A percentile compares a stretch with the other conserved stretches of the same genome.
Evolutionary conservation across 2,113 vertebrate genomes (phyloP).

Genomic region (Heterotis niloticus): DNA sequence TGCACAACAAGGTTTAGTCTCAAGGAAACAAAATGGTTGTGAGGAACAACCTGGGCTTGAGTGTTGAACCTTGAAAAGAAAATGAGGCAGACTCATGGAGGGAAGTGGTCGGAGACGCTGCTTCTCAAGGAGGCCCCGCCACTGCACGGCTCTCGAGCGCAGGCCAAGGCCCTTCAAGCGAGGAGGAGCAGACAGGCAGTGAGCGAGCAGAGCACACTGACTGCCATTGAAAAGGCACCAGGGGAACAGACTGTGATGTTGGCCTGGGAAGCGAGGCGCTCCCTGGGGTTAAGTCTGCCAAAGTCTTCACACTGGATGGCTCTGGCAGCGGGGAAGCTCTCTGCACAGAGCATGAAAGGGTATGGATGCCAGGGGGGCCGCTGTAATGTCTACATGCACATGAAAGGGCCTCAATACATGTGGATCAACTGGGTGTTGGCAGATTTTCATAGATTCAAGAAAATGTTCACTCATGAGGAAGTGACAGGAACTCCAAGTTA

Average conservation of each 20-base stretch:
- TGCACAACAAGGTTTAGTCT: conserved; percentile 22
- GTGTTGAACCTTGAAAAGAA: not conserved
- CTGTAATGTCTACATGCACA: not conserved
- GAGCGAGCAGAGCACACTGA: conserved; percentile 17
- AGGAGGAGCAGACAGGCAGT: conserved; percentile 13
- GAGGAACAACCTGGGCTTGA: not conserved
- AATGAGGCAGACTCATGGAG: not conserved
- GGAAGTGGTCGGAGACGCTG: conserved; percentile 14
- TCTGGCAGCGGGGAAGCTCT: conserved; percentile 32
- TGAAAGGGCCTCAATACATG: no score
- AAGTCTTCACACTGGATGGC: conserved; percentile 26
- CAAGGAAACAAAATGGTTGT: not conserved
- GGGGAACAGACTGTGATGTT: conserved; percentile 45
- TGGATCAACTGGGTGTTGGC: conserved; percentile 5
- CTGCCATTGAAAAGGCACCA: conserved; percentile 5
- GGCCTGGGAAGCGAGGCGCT: conserved; percentile 46
- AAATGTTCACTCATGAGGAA: not conserved
- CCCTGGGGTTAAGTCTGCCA: conserved; percentile 42
- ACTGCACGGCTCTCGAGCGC: conserved; percentile 12
- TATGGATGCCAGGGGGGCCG: conserved; percentile 11
- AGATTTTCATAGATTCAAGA: conserved; percentile 13
- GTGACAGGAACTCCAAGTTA: not conserved
- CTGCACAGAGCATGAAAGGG: conserved; percentile 9
- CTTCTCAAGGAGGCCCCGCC: conserved; percentile 3
- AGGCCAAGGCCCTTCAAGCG: conserved; percentile 17